Evolutionary conservation across 2,113 vertebrate species (phyloP), one percentile per base, ranked within the genome.

Genomic region (Pygoscelis antarcticus): DNA sequence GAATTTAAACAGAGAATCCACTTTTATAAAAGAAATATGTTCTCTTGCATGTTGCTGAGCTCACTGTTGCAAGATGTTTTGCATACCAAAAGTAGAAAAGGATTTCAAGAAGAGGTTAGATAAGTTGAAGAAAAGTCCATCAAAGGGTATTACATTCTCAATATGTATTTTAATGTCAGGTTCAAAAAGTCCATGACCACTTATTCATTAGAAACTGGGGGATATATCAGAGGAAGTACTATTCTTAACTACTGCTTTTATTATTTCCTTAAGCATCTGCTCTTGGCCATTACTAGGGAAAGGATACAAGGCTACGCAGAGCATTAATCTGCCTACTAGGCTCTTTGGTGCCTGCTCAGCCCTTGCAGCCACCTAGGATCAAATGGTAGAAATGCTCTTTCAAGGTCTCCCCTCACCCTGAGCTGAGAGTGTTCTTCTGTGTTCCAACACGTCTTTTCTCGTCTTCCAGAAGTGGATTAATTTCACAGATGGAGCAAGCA

Each of bases 401-500:
- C 30, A 47, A 14, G 20, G 60, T 60, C 20, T 95, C 11, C 60
- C 60, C 36, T 92, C 57, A 36, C 30, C 58, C 76, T 87, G 72
- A 65, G 44, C 88, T 72, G 51, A 16, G 78, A 7, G 20, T 44
- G 32, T 16, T 64, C 18, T 42, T 74, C 51, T 78, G 38, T 65
- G 52, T 89, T 92, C 80, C 83, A 51, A 7, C 72, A 69, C 1
- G 0, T 64, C 44, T 78, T 94, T 91, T 94, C 80, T 93, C 12
- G 6, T 90, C 66, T 93, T 94, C 72, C 27, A 69, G 71, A 92
- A 89, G 83, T 61, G 65, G 76, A 87, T 95, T 83, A 79, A 79
- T 94, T 95, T 92, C 88, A 96, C 52, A 66, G 65, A 44, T 65
- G 29, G 79, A 87, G 57, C 86, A 82, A 96, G 83, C 52, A 84